These are phyloP conservation scores for Melipona quadrifasciata DNA, from an alignment of 1,140 invertebrate genomes.

Conservation along the genomic window DNA sequence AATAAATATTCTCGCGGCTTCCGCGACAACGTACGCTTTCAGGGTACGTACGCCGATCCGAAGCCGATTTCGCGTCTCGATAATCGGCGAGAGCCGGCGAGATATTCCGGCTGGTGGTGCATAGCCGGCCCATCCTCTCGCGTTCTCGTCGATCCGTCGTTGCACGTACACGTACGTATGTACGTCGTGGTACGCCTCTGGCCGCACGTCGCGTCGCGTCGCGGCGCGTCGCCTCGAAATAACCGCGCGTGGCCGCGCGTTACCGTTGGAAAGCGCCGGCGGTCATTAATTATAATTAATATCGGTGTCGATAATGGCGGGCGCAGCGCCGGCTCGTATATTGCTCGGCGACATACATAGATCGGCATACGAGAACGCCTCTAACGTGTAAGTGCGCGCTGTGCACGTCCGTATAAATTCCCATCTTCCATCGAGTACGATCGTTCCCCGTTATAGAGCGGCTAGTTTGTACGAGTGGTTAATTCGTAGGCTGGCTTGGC, in stretches of 20 bases:
- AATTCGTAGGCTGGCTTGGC: slow-evolving; percentile 23
- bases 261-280: slow-evolving; percentile 26
- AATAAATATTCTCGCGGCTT: slow-evolving; percentile 53
- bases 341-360: slow-evolving; percentile 17
- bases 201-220: neutral
- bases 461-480: slow-evolving; percentile 16
- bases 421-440: slow-evolving; percentile 18
- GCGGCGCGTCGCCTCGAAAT: slow-evolving; percentile 28
- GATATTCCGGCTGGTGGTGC: neutral
- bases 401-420: slow-evolving; percentile 31
- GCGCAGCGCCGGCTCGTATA: slow-evolving; percentile 30
- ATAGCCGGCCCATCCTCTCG: neutral
- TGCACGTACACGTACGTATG: neutral
- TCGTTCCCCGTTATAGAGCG: neutral
- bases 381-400: slow-evolving; percentile 8
- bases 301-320: slow-evolving; percentile 58
- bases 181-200: neutral
- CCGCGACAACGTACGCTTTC: slow-evolving; percentile 19
- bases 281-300: slow-evolving; percentile 66
- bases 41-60: slow-evolving; percentile 30
- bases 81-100: slow-evolving; percentile 46
- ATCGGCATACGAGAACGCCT: slow-evolving; percentile 44
- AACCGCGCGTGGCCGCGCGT: slow-evolving; percentile 14
- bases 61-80: slow-evolving; percentile 26
- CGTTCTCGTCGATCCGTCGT: neutral